These are phyloP conservation scores for Montipora cactus DNA, from an alignment of 64 coral and sea anemone genomes.

Conservation along the genomic window DNA sequence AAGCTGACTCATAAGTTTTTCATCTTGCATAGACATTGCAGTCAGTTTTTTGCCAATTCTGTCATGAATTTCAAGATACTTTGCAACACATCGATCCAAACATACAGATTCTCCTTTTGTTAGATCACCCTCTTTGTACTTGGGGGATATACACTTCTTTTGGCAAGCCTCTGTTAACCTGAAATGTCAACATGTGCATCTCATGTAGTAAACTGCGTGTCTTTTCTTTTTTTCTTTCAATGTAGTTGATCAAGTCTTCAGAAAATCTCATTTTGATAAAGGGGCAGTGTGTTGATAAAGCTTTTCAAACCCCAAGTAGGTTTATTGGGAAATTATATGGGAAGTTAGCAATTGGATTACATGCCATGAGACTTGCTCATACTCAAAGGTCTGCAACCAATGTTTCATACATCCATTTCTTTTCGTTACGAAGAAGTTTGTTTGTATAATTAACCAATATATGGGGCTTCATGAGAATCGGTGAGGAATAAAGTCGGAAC, in stretches of 20 bases:
- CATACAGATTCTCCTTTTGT: slow-evolving; percentile 99
- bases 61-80: slow-evolving; percentile 99
- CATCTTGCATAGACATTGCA: slow-evolving; percentile 98
- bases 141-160: slow-evolving; percentile 98
- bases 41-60: slow-evolving; percentile 99
- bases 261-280: no score
- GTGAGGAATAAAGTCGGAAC: no score
- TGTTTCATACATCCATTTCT: no score
- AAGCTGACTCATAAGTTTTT: slow-evolving; percentile 96
- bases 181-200: background rate
- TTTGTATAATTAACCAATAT: background rate
- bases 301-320: no score
- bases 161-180: slow-evolving; percentile 96
- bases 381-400: no score
- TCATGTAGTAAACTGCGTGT: background rate
- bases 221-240: no score
- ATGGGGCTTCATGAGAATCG: background rate
- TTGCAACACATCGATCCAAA: slow-evolving; percentile 97
- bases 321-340: no score
- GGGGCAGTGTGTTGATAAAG: no score
- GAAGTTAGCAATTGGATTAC: no score
- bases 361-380: no score
- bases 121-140: slow-evolving; percentile 99
- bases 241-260: no score
- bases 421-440: no score